A percentile compares a stretch with the other conserved stretches of the same genome.
Evolutionary conservation across 2,113 vertebrate genomes (phyloP).

Genomic region (Salvelinus sp.): DNA sequence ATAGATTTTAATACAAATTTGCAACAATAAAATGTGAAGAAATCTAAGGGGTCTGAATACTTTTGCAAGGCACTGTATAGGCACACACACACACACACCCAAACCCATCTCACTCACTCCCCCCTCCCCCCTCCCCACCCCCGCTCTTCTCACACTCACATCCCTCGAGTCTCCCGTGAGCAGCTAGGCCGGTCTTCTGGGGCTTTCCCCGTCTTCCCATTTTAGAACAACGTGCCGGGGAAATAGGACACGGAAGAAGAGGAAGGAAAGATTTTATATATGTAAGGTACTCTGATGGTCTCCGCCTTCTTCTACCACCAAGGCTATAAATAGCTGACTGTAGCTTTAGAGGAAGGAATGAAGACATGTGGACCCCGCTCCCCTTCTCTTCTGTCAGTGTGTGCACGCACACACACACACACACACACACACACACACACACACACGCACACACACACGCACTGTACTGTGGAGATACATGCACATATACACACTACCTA

Average conservation of each 20-base stretch:
- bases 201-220: conserved; percentile 64
- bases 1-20: too few species aligned
- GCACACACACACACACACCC: conserved; percentile 3
- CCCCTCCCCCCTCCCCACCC: conserved; percentile 41
- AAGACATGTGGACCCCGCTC: conserved; percentile 39
- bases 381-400: not conserved
- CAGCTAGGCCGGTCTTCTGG: conserved; percentile 55
- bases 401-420: not conserved
- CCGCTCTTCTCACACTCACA: conserved; percentile 7
- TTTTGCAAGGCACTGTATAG: too few species aligned
- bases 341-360: conserved; percentile 55
- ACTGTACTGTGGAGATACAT: not conserved
- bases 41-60: too few species aligned
- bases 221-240: conserved; percentile 56
- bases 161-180: conserved; percentile 43
- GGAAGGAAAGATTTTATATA: conserved; percentile 58
- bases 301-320: conserved; percentile 21
- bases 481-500: not conserved
- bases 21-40: too few species aligned
- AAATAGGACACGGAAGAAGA: conserved; percentile 35
- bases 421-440: not conserved
- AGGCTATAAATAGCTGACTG: conserved; percentile 21
- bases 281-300: conserved; percentile 72
- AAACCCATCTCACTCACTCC: conserved; percentile 30
- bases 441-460: not conserved